Conservation (phyloP, 2,113 vertebrate genomes). For the Anarhynchus alexandrinus region DNA sequence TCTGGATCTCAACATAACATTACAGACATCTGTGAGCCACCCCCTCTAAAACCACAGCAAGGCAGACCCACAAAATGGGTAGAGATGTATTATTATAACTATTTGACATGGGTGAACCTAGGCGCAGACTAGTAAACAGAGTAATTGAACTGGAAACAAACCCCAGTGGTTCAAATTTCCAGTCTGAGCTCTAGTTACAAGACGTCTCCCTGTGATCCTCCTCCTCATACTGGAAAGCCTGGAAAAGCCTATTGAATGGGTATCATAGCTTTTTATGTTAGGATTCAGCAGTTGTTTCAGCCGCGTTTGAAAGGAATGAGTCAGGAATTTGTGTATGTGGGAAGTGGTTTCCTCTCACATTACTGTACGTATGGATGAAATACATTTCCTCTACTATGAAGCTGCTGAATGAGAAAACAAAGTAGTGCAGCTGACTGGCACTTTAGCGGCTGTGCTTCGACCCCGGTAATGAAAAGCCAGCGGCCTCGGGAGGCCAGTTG, state of each 20-base stretch:
- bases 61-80: background rate
- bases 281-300: constrained; percentile 46
- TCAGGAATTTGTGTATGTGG: constrained; percentile 56
- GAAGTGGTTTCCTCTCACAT: constrained; percentile 60
- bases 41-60: background rate
- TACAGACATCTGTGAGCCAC: background rate
- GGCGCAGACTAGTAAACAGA: background rate
- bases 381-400: constrained; percentile 42
- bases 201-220: background rate
- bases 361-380: constrained; percentile 12
- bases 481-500: background rate
- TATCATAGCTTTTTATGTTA: background rate
- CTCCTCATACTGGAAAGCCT: constrained; percentile 8
- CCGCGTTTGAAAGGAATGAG: constrained; percentile 41
- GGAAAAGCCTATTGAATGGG: constrained; percentile 2
- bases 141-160: background rate
- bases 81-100: background rate
- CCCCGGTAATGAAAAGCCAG: constrained; percentile 20
- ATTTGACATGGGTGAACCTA: background rate
- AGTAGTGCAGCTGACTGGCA: background rate
- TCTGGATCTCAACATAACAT: background rate
- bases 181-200: background rate
- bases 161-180: background rate
- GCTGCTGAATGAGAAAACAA: constrained; percentile 23
- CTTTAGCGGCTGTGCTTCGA: background rate